Conservation (phyloP, 2,888 invertebrate genomes). For the Rhagonycha fulva region DNA sequence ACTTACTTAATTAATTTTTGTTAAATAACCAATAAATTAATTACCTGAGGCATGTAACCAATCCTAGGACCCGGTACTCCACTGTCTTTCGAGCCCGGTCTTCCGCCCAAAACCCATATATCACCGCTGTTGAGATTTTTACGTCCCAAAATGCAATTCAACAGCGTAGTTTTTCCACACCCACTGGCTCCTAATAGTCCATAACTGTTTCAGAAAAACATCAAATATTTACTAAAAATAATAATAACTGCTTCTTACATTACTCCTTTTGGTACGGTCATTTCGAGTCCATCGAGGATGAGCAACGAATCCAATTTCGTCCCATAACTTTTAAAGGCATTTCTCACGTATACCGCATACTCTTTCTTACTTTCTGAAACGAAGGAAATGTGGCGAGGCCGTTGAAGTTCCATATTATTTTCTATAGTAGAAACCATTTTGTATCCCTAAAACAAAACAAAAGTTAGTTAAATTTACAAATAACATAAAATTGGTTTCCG, state of each 20-base stretch:
- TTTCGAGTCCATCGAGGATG: slow-evolving; percentile 84
- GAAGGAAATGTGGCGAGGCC: not conserved
- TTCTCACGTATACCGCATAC: slow-evolving; percentile 82
- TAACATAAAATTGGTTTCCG: too few species aligned
- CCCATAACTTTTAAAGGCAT: slow-evolving; percentile 85
- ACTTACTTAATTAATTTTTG: too few species aligned
- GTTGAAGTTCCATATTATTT: not conserved
- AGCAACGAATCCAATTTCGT: slow-evolving; percentile 76
- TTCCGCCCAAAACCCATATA: slow-evolving; percentile 83
- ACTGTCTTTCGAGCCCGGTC: slow-evolving; percentile 80
- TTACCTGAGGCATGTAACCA: slow-evolving; percentile 85
- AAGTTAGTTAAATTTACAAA: too few species aligned
- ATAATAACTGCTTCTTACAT: slow-evolving; percentile 14
- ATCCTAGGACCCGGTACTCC: slow-evolving; percentile 89
- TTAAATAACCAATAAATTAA: slow-evolving; percentile 19
- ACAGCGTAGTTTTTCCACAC: slow-evolving; percentile 87
- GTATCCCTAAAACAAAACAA: not conserved
- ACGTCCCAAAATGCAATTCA: slow-evolving; percentile 85
- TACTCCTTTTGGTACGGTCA: slow-evolving; percentile 89
- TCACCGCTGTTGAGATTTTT: slow-evolving; percentile 79
- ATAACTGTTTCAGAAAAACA: slow-evolving; percentile 59
- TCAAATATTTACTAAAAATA: slow-evolving; percentile 55
- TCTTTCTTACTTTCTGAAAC: slow-evolving; percentile 61
- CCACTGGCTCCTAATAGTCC: slow-evolving; percentile 89
- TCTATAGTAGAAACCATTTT: not conserved